Conservation (phyloP, 2,113 vertebrate species). For the Nesogale talazaci region DNA sequence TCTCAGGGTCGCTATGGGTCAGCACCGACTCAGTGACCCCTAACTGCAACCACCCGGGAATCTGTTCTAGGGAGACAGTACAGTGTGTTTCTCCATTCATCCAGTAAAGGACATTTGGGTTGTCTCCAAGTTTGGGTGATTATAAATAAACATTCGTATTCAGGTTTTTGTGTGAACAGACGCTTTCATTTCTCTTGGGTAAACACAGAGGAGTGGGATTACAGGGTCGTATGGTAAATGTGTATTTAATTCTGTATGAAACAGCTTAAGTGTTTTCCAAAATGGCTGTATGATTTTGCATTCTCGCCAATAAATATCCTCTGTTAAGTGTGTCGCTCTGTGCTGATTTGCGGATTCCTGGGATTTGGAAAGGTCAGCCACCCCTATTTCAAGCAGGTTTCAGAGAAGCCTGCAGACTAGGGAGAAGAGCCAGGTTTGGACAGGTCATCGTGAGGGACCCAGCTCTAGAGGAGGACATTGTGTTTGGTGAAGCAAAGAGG, state of each 20-base stretch:
- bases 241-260: conserved; percentile 1
- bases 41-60: too few species aligned
- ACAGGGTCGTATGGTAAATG: not conserved
- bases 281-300: not conserved
- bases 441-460: not conserved
- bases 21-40: too few species aligned
- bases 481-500: not conserved
- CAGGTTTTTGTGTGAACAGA: not conserved
- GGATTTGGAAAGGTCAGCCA: not conserved
- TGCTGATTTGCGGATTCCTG: not conserved
- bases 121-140: not conserved
- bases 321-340: not conserved
- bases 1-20: too few species aligned
- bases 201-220: not conserved
- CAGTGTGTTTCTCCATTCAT: not conserved
- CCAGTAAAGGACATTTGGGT: not conserved
- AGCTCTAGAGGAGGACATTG: not conserved
- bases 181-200: not conserved
- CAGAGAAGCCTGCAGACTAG: not conserved
- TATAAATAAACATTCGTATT: not conserved
- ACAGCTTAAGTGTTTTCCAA: not conserved
- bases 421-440: not conserved
- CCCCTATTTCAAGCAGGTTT: not conserved
- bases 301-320: not conserved
- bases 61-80: not conserved